These are phyloP conservation scores for Montipora cactus DNA, from an alignment of 64 coral and sea anemone genomes.

Conservation along the genomic window DNA sequence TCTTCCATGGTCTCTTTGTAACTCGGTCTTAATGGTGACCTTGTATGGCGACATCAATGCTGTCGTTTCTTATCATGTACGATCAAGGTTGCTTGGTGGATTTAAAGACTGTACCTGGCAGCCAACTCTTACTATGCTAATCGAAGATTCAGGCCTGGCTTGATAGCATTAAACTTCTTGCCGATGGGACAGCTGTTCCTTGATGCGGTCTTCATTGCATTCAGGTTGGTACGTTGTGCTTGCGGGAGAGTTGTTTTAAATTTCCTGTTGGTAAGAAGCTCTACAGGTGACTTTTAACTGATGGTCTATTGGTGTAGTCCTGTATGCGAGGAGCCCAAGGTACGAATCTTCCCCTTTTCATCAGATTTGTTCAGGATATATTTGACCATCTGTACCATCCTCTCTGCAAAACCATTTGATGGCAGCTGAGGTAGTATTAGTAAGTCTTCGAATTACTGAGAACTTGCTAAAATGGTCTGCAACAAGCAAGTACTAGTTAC, in stretches of 20 bases:
- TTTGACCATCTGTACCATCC: neutral
- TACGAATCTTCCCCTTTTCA: neutral
- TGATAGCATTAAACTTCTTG: no score
- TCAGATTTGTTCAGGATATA: neutral
- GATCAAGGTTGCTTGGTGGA: no score
- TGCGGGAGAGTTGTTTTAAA: neutral
- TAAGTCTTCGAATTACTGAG: neutral
- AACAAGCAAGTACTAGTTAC: neutral
- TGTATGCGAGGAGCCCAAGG: neutral
- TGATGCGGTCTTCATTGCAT: no score
- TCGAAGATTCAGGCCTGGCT: no score
- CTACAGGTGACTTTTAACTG: neutral
- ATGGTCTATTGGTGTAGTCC: neutral
- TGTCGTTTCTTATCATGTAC: no score
- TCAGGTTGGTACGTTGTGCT: no score
- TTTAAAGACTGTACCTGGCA: no score
- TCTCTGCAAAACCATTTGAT: neutral
- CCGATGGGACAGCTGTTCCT: no score
- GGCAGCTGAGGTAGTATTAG: neutral
- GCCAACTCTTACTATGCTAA: no score
- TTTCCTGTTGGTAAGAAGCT: neutral
- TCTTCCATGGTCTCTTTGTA: no score
- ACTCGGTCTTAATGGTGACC: no score
- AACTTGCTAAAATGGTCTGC: neutral
- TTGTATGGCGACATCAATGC: no score